phyloP scores from a whole-genome alignment of 2,888 invertebrate genomes.

The Dinocampus coccinellae region DNA sequence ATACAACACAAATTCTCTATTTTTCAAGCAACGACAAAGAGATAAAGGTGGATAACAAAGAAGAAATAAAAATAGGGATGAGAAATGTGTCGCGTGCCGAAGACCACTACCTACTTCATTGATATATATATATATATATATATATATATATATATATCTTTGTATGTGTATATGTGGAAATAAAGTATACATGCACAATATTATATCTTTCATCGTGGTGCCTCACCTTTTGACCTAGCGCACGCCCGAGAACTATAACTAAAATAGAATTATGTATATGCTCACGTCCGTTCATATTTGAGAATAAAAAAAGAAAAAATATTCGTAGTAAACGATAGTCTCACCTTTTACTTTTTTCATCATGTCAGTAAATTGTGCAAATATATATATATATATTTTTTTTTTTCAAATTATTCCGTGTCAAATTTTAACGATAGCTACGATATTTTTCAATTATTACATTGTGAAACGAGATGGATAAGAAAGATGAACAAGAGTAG shows the following conservation, averaged over 20 bases:
- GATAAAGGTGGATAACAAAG: not conserved
- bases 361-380: too few species aligned
- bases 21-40: not conserved
- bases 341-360: too few species aligned
- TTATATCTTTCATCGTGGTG: not conserved
- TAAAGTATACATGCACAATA: too few species aligned
- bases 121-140: not conserved
- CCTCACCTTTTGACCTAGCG: conserved; percentile 49
- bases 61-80: not conserved
- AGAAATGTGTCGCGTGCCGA: conserved; percentile 35
- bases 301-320: not conserved
- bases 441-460: too few species aligned
- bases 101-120: conserved; percentile 1
- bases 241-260: conserved; percentile 10
- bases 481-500: not conserved
- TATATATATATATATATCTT: not conserved
- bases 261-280: conserved; percentile 28
- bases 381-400: too few species aligned
- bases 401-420: too few species aligned
- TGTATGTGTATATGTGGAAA: too few species aligned
- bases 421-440: too few species aligned
- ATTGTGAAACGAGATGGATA: too few species aligned
- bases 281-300: conserved; percentile 14
- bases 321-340: too few species aligned
- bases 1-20: not conserved